Percentiles rank a stretch among this genome's conserved stretches.
These are phyloP conservation scores for Pipistrellus pygmaeus DNA, from an alignment of 2,797 vertebrate species.

Conservation along the genomic window DNA sequence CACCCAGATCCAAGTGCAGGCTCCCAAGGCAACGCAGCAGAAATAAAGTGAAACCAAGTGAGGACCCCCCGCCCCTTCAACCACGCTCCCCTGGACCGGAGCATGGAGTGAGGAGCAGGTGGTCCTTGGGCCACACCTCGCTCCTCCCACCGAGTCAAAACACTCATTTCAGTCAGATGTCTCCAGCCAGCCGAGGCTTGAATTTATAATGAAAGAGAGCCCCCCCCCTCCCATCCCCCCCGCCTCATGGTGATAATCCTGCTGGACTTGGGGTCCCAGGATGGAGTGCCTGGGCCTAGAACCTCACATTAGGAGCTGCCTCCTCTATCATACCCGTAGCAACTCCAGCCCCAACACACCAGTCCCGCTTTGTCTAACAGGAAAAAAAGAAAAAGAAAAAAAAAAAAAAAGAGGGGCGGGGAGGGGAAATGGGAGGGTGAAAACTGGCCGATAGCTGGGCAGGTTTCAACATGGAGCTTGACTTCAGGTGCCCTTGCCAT, in stretches of 20 bases:
- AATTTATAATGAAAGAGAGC: not conserved
- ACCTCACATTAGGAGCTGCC: not conserved
- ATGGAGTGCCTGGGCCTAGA: not conserved
- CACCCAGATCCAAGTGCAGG: constrained; percentile 51
- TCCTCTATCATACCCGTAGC: too few relatives aligned
- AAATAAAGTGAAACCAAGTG: constrained; percentile 40
- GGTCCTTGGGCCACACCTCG: not conserved
- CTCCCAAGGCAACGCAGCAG: constrained; percentile 44
- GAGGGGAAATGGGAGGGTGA: not conserved
- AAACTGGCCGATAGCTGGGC: not conserved
- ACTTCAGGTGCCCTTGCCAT: not conserved
- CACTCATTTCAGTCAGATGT: not conserved
- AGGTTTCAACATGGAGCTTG: not conserved
- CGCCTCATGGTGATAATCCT: not conserved
- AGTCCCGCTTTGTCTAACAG: not conserved
- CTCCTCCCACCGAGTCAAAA: not conserved
- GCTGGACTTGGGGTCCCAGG: not conserved
- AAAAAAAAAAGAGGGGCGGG: too few relatives aligned
- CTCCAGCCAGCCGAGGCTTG: not conserved
- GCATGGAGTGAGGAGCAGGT: not conserved
- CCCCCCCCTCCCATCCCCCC: too few relatives aligned
- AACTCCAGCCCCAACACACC: not conserved
- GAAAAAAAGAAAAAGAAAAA: not conserved
- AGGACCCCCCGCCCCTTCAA: not conserved
- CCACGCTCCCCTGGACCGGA: not conserved